phyloP scores from a whole-genome alignment of 2,888 invertebrate species.

The Catocala sponsa region DNA sequence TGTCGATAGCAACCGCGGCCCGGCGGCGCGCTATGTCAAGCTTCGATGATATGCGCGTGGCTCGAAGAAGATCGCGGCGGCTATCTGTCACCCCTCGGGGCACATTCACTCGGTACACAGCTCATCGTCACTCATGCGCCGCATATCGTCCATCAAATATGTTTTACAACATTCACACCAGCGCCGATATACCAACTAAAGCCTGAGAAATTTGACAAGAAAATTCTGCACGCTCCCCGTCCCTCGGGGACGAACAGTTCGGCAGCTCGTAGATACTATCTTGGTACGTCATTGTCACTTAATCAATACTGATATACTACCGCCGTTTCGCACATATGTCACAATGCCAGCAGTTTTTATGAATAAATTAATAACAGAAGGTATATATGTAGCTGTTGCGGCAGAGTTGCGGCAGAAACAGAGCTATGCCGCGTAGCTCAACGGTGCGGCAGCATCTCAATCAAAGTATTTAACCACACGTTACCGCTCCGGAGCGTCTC shows the following conservation, averaged over 20 bases:
- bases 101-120: constrained; percentile 7
- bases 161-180: constrained; percentile 11
- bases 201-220: constrained; percentile 4
- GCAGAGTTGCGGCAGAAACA: too few species aligned
- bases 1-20: constrained; percentile 33
- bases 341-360: not conserved
- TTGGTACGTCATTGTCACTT: not conserved
- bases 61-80: too few species aligned
- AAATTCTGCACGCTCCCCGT: constrained; percentile 1
- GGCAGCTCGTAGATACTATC: not conserved
- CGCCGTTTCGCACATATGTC: not conserved
- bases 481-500: constrained; percentile 39
- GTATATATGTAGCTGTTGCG: too few species aligned
- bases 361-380: not conserved
- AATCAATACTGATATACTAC: not conserved
- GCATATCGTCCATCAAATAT: constrained; percentile 19
- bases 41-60: too few species aligned
- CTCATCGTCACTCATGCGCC: constrained; percentile 27
- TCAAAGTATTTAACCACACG: constrained; percentile 51
- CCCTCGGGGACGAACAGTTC: not conserved
- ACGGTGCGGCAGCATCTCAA: constrained; percentile 21
- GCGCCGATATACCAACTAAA: not conserved
- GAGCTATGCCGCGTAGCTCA: not conserved
- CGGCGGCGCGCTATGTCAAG: not conserved
- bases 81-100: constrained; percentile 11